These are phyloP conservation scores for Lycaena phlaeas DNA, from an alignment of 2,888 invertebrate genomes.

Conservation along the genomic window DNA sequence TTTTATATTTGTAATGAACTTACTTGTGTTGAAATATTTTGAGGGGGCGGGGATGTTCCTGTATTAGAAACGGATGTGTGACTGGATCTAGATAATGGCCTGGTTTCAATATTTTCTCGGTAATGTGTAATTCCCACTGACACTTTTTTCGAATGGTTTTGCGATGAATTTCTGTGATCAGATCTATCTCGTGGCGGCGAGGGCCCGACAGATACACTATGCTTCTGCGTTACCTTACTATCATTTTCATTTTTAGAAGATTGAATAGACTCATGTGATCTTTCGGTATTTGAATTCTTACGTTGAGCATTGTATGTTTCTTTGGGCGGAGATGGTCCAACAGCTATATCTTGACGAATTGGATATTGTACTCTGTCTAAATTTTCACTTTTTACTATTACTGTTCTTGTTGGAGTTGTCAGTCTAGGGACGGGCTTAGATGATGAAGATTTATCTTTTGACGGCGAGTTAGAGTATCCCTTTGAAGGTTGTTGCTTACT, in stretches of 20 bases:
- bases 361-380: constrained; percentile 11
- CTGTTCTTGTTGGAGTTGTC: constrained; percentile 59
- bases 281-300: constrained; percentile 11
- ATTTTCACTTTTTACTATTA: constrained; percentile 20
- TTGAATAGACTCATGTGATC: constrained; percentile 22
- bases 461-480: constrained; percentile 77
- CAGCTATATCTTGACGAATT: constrained; percentile 47
- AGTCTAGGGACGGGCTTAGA: constrained; percentile 32
- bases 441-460: constrained; percentile 46
- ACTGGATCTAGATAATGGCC: constrained; percentile 28
- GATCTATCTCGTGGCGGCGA: constrained; percentile 45
- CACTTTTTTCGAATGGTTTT: constrained; percentile 35
- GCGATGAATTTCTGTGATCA: constrained; percentile 19
- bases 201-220: constrained; percentile 49
- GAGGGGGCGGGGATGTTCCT: constrained; percentile 89
- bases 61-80: constrained; percentile 70
- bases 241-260: constrained; percentile 17
- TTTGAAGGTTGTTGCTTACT: constrained; percentile 59
- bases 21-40: constrained; percentile 90
- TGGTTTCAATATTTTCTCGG: constrained; percentile 30
- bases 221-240: constrained; percentile 25
- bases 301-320: constrained; percentile 27
- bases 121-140: constrained; percentile 68
- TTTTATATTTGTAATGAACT: constrained; percentile 11
- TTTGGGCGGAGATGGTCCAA: constrained; percentile 56